Evolutionary conservation across 2,113 vertebrate genomes (phyloP), one percentile per base, ranked within the genome.

Genomic region (Catharus fuscescens): DNA sequence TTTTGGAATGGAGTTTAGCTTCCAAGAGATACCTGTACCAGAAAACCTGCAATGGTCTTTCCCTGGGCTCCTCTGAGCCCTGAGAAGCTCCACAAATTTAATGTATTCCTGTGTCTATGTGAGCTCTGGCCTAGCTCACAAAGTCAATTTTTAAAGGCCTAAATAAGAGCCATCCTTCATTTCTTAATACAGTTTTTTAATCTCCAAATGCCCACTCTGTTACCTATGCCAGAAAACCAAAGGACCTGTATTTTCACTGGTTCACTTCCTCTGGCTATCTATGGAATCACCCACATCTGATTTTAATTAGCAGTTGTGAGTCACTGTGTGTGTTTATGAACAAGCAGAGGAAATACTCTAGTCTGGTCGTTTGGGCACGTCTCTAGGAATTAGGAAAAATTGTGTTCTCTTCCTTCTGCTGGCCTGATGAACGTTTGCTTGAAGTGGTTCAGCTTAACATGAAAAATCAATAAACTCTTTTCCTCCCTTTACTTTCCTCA

Each of bases 241-340:
- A 67, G 66, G 62, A 44, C 28, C n/a, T 91, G 61, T 93, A 6
- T 92, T 88, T 90, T 92, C 80, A n/a, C 50, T 65, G 54, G 3
- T 88, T 90, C 21, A 6, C 86, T 92, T 96, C 79, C 80, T 92
- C 67, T 80, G 69, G 29, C 20, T 83, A 32, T 40, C 64, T 70
- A 4, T 88, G 60, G 83, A 88, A 69, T 92, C 57, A 69, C 28
- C n/a, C 38, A 56, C 82, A 82, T 86, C 62, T 95, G 82, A 72
- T 88, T 86, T 92, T 72, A 82, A 53, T 93, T 76, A 72, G 31
- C 45, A 34, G 40, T 86, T 85, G 25, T 71, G 86, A 93, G 40
- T 90, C 80, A 79, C 66, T 86, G 45, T 92, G 53, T 80, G 56
- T 53, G 67, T 82, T 79, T 92, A 70, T 60, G 76, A 92, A 85